These are phyloP conservation scores for Chironomus striatipennis DNA, from an alignment of 1,140 invertebrate genomes.

Conservation along the genomic window DNA sequence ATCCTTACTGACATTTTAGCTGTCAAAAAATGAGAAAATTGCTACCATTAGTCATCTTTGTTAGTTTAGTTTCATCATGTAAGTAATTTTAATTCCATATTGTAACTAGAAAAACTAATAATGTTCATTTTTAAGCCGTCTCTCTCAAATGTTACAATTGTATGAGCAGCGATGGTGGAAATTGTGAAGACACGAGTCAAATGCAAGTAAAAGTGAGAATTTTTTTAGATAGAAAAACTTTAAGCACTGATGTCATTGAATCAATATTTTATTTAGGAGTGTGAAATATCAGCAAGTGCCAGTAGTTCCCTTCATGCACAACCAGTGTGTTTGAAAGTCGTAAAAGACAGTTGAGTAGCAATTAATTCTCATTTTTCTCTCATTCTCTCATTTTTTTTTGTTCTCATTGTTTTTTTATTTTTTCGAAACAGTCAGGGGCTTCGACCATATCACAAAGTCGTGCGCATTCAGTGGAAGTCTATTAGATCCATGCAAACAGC, in stretches of 20 bases:
- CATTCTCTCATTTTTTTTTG: constrained; percentile 2
- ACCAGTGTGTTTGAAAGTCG: neutral
- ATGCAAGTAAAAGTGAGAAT: neutral
- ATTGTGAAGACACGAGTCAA: neutral
- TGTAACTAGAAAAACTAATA: too few relatives aligned
- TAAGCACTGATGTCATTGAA: neutral
- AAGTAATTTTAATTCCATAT: neutral
- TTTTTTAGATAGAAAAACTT: neutral
- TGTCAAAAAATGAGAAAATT: neutral
- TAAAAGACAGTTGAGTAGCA: neutral
- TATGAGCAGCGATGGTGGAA: neutral
- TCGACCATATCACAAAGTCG: neutral
- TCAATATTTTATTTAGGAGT: neutral
- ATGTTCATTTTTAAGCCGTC: constrained; percentile 1
- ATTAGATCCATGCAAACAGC: neutral
- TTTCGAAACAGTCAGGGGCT: neutral
- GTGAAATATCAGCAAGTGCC: neutral
- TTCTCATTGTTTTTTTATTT: neutral
- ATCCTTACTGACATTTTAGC: too few relatives aligned
- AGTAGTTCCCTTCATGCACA: neutral
- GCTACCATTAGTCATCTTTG: neutral
- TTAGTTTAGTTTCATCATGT: neutral
- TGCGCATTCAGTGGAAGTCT: neutral
- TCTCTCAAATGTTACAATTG: neutral
- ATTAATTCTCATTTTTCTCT: neutral